Conservation (phyloP, 1,140 invertebrate genomes). For the Orchestia grillus region DNA sequence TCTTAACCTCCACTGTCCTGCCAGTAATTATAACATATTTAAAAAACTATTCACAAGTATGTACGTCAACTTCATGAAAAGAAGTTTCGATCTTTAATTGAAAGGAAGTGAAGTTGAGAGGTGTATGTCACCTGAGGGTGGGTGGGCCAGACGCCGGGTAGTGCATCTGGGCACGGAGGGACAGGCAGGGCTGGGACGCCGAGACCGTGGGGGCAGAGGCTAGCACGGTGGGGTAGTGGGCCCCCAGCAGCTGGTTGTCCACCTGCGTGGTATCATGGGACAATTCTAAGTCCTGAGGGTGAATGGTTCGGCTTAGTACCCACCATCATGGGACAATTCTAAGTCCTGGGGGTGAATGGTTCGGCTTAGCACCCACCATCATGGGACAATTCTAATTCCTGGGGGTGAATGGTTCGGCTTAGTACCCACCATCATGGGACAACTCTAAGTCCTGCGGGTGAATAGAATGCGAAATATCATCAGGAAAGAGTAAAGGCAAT, state of each 20-base stretch:
- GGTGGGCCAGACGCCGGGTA: slow-evolving; percentile 37
- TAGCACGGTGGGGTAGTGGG: slow-evolving; percentile 84
- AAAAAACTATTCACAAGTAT: too few relatives aligned
- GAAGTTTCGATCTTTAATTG: background rate
- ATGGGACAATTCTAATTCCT: background rate
- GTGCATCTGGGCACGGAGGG: slow-evolving; percentile 59
- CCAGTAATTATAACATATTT: too few relatives aligned
- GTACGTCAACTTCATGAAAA: background rate
- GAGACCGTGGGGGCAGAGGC: slow-evolving; percentile 71
- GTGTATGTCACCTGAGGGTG: background rate
- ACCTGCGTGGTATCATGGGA: slow-evolving; percentile 73
- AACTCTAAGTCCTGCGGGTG: background rate
- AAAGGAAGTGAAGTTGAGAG: background rate
- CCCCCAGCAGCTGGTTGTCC: slow-evolving; percentile 84
- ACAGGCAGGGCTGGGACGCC: slow-evolving; percentile 58
- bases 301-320: too few relatives aligned
- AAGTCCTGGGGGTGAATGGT: background rate
- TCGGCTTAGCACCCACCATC: too few relatives aligned
- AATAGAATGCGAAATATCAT: too few relatives aligned
- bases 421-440: background rate
- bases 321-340: background rate
- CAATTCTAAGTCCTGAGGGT: background rate
- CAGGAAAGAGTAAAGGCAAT: too few relatives aligned
- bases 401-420: too few relatives aligned
- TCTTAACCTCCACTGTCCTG: too few relatives aligned